These are phyloP conservation scores for Calypte anna DNA, from an alignment of 2,113 vertebrate genomes.

Conservation along the genomic window DNA sequence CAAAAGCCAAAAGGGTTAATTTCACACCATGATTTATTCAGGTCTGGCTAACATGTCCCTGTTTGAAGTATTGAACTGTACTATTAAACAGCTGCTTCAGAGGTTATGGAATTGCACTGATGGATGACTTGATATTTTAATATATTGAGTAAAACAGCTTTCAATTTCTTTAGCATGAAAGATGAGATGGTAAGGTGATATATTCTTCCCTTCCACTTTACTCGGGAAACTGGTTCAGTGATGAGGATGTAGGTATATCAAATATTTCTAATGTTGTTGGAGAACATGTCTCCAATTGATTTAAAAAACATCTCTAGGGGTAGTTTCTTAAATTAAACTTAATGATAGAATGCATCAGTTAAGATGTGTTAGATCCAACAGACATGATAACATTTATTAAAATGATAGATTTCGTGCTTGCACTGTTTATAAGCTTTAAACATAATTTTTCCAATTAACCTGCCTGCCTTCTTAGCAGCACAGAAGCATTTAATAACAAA, in stretches of 20 bases:
- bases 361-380: slow-evolving; percentile 49
- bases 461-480: background rate
- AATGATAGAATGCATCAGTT: slow-evolving; percentile 51
- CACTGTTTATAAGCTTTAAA: slow-evolving; percentile 42
- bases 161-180: background rate
- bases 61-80: background rate
- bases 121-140: slow-evolving; percentile 26
- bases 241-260: slow-evolving; percentile 45
- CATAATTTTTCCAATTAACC: slow-evolving; percentile 39
- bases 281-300: slow-evolving; percentile 55
- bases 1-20: background rate
- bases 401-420: slow-evolving; percentile 6
- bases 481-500: slow-evolving; percentile 5
- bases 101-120: slow-evolving; percentile 2
- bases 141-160: background rate
- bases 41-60: background rate
- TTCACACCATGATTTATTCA: background rate
- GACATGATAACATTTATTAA: slow-evolving; percentile 44
- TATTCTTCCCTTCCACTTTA: slow-evolving; percentile 18
- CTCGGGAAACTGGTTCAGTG: slow-evolving; percentile 4
- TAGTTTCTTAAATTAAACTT: slow-evolving; percentile 71
- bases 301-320: slow-evolving; percentile 57
- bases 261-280: slow-evolving; percentile 55
- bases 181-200: background rate
- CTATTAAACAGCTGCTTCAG: background rate